phyloP scores from a whole-genome alignment of 2,888 invertebrate species.

The Clepsis dumicolana region DNA sequence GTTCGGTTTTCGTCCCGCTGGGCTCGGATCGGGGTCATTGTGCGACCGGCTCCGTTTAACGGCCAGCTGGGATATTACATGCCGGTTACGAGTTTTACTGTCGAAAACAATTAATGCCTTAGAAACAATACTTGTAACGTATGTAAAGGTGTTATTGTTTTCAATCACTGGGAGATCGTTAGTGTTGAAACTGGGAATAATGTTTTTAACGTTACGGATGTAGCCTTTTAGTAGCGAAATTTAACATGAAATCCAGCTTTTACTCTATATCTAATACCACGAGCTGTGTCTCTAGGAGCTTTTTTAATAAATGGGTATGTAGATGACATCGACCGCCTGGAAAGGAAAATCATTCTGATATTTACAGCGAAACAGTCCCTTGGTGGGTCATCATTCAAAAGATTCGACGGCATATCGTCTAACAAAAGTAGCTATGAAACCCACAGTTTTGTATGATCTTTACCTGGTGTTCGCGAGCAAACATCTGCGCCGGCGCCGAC shows the following conservation, averaged over 20 bases:
- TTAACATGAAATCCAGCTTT: too few relatives aligned
- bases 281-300: not conserved
- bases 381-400: not conserved
- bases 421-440: not conserved
- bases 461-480: not conserved
- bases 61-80: slow-evolving; percentile 69
- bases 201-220: not conserved
- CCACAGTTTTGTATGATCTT: not conserved
- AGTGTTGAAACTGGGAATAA: not conserved
- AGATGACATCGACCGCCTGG: too few relatives aligned
- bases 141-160: slow-evolving; percentile 16
- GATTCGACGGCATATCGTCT: not conserved
- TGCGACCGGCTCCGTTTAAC: slow-evolving; percentile 74
- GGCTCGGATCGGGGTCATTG: slow-evolving; percentile 75
- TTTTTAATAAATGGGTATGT: not conserved
- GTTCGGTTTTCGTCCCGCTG: slow-evolving; percentile 59
- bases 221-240: not conserved
- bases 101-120: slow-evolving; percentile 28
- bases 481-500: not conserved
- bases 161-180: not conserved
- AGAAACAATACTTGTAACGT: slow-evolving; percentile 21
- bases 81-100: slow-evolving; percentile 48
- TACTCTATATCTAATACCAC: too few relatives aligned
- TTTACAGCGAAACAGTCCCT: not conserved
- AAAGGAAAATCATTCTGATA: too few relatives aligned